A percentile compares a stretch with the other conserved stretches of the same genome.
Conservation (phyloP, 2,797 vertebrate genomes). For the Carapus acus region DNA sequence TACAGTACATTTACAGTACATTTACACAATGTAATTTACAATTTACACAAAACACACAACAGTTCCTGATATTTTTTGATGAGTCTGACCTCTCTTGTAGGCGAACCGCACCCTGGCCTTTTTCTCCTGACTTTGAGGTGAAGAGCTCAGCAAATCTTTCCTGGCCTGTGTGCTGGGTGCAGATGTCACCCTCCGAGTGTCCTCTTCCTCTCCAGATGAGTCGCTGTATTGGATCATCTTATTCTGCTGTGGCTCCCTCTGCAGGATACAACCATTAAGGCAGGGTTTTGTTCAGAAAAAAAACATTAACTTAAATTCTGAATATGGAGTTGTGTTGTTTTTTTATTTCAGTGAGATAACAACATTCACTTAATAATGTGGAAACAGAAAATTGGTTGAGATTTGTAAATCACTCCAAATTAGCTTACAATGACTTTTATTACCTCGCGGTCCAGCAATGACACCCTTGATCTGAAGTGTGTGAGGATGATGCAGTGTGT, state of each 20-base stretch:
- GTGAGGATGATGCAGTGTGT: not conserved
- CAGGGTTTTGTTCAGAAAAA: not conserved
- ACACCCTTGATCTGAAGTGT: too few relatives aligned
- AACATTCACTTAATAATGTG: too few relatives aligned
- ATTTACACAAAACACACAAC: too few relatives aligned
- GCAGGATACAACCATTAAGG: not conserved
- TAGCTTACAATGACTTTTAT: too few relatives aligned
- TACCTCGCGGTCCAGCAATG: too few relatives aligned
- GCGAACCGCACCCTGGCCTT: conserved; percentile 54
- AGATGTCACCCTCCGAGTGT: conserved; percentile 12
- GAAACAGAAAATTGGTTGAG: too few relatives aligned
- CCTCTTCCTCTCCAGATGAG: conserved; percentile 66
- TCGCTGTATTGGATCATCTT: conserved; percentile 58
- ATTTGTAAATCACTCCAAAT: not conserved
- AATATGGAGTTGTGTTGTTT: too few relatives aligned
- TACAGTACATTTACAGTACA: too few relatives aligned
- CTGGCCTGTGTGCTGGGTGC: not conserved
- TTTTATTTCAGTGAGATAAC: too few relatives aligned
- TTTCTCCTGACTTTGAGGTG: conserved; percentile 12
- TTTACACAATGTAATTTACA: too few relatives aligned
- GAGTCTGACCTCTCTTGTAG: conserved; percentile 56
- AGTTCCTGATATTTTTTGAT: too few relatives aligned
- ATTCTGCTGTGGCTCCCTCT: conserved; percentile 61
- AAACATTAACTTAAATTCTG: not conserved
- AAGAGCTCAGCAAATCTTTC: not conserved